Evolutionary conservation across 2,888 invertebrate species (phyloP), one percentile per base, ranked within the genome.

Genomic region (Xestia ashworthii): DNA sequence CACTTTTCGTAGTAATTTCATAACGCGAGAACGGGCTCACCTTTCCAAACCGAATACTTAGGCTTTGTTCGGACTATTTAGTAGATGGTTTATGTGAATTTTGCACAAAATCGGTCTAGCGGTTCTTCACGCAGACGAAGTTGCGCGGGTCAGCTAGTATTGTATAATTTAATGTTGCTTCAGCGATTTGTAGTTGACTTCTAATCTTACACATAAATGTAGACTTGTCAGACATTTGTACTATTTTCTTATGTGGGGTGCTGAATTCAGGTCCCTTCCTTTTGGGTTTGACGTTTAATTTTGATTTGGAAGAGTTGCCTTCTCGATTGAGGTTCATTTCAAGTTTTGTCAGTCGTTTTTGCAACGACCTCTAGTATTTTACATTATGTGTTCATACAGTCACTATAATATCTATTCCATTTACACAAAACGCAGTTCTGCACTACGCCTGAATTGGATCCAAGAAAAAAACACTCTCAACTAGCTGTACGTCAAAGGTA

Each of bases 121-220:
- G n/a, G n/a, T n/a, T n/a, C n/a, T n/a, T n/a, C n/a, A n/a, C n/a
- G n/a, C n/a, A n/a, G n/a, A n/a, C n/a, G n/a, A n/a, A n/a, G n/a
- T n/a, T n/a, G n/a, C n/a, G n/a, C n/a, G n/a, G n/a, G n/a, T n/a
- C n/a, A n/a, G n/a, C n/a, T n/a, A n/a, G n/a, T n/a, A n/a, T 32
- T 32, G 3, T 32, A 32, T 32, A 32, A 32, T 32, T 32, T 32
- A 32, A 32, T n/a, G 16, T n/a, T 19, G 14, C 4, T 19, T n/a
- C n/a, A 55, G 5, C 9, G 12, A 12, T n/a, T 60, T 60, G n/a
- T 19, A 19, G 32, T 50, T 32, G 48, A 50, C 41, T 50, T 19
- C 12, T 67, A 32, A 75, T 77, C 58, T 44, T 3, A 44, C 11
- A 19, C 32, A 67, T 11, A 77, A 75, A 46, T n/a, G 60, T 32